A percentile compares a stretch with the other conserved stretches of the same genome.
phyloP scores from a whole-genome alignment of 2,888 invertebrate genomes.

The Neocrepidodera transversa region DNA sequence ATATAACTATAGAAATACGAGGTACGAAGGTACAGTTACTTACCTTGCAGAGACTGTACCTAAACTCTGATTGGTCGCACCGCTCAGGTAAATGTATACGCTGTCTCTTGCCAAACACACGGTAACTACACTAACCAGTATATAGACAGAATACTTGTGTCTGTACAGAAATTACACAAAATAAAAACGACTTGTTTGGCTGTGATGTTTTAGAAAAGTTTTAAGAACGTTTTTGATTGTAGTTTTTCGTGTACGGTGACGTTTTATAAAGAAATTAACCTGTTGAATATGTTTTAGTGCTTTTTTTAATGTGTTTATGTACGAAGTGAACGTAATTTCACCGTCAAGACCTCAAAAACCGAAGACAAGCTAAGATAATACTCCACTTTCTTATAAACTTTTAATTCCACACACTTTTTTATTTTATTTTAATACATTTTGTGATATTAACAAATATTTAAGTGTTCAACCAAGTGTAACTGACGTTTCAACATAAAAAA shows the following conservation, averaged over 20 bases:
- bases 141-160: slow-evolving; percentile 51
- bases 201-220: slow-evolving; percentile 36
- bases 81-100: slow-evolving; percentile 58
- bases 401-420: too few relatives aligned
- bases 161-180: slow-evolving; percentile 45
- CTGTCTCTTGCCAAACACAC: slow-evolving; percentile 52
- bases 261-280: slow-evolving; percentile 30
- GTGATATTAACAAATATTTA: slow-evolving; percentile 39
- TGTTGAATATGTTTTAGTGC: slow-evolving; percentile 37
- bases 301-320: slow-evolving; percentile 18
- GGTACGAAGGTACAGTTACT: slow-evolving; percentile 45
- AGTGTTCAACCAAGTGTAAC: slow-evolving; percentile 36
- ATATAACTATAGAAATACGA: slow-evolving; percentile 55
- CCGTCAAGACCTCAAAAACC: slow-evolving; percentile 21
- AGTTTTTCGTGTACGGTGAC: slow-evolving; percentile 21
- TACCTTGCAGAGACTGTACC: slow-evolving; percentile 56
- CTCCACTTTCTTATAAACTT: slow-evolving; percentile 15
- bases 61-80: slow-evolving; percentile 51
- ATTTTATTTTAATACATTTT: slow-evolving; percentile 32
- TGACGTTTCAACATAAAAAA: slow-evolving; percentile 32
- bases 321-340: slow-evolving; percentile 24
- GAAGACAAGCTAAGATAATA: slow-evolving; percentile 13
- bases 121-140: slow-evolving; percentile 51
- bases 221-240: slow-evolving; percentile 30
- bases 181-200: slow-evolving; percentile 35